Evolutionary conservation across 2,113 vertebrate genomes (phyloP).

Genomic region (Pomatostomus ruficeps): DNA sequence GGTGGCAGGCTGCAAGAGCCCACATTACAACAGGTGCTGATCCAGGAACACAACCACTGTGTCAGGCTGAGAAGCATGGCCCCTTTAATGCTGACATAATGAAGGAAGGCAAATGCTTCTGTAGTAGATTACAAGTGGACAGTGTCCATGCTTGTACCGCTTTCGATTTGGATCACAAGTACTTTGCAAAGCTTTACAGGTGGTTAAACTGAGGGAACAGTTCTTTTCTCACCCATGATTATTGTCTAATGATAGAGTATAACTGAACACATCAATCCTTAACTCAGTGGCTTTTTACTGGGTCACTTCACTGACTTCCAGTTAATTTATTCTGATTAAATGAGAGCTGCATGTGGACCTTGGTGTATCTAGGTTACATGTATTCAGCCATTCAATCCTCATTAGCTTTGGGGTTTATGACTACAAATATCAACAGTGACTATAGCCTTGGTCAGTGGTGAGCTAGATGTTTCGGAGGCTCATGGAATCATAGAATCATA

Average conservation of each 20-base stretch:
- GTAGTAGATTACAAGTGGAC: neutral
- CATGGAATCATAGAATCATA: neutral
- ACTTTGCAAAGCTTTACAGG: neutral
- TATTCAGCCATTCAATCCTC: neutral
- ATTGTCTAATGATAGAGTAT: neutral
- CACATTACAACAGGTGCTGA: neutral
- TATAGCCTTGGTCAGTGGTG: neutral
- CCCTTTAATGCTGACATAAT: neutral
- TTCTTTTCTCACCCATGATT: neutral
- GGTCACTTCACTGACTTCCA: neutral
- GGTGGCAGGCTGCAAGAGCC: neutral
- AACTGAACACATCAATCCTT: neutral
- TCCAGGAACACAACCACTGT: neutral
- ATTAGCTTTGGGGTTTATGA: neutral
- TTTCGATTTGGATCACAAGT: neutral
- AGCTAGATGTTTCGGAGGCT: neutral
- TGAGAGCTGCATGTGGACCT: neutral
- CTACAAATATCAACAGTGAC: neutral
- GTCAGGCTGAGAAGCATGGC: neutral
- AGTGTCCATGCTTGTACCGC: neutral
- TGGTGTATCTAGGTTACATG: neutral
- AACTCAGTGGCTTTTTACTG: neutral
- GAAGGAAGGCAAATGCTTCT: neutral
- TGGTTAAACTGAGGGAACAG: neutral
- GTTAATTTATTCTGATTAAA: neutral